A percentile compares a stretch with the other conserved stretches of the same genome.
These are phyloP conservation scores for Eupithecia vulgata DNA, from an alignment of 2,888 invertebrate species.

Conservation along the genomic window DNA sequence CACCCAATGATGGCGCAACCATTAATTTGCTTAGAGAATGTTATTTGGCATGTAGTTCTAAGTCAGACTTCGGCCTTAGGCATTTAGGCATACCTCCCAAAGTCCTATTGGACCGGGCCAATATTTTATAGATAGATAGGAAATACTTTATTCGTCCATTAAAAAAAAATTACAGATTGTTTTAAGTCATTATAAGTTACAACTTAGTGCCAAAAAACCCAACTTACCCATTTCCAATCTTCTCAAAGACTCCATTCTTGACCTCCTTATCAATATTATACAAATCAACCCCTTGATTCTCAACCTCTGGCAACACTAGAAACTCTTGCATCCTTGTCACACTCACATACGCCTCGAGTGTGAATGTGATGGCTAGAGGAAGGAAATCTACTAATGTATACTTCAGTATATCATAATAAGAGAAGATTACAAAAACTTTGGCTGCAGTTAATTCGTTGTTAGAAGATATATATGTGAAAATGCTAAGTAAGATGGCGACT, in stretches of 20 bases:
- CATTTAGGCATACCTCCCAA: no score
- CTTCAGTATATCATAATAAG: slow-evolving; percentile 91
- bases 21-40: no score
- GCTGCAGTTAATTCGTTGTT: slow-evolving; percentile 89
- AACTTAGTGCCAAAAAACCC: neutral
- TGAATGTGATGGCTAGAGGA: slow-evolving; percentile 90
- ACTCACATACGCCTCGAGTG: slow-evolving; percentile 90
- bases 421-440: slow-evolving; percentile 90
- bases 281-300: slow-evolving; percentile 68
- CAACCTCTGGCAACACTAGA: slow-evolving; percentile 74
- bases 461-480: slow-evolving; percentile 87
- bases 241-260: slow-evolving; percentile 71
- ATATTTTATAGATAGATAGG: no score
- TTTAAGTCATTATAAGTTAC: no score
- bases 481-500: slow-evolving; percentile 89
- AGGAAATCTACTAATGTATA: slow-evolving; percentile 92
- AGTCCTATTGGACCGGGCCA: no score
- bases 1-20: no score
- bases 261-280: slow-evolving; percentile 59
- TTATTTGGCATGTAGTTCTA: no score
- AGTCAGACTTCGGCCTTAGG: no score
- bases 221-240: slow-evolving; percentile 77
- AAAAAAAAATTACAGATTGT: no score
- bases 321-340: slow-evolving; percentile 88
- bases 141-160: no score